Evolutionary conservation across 2,797 vertebrate species (phyloP).

Genomic region (Trachurus trachurus): DNA sequence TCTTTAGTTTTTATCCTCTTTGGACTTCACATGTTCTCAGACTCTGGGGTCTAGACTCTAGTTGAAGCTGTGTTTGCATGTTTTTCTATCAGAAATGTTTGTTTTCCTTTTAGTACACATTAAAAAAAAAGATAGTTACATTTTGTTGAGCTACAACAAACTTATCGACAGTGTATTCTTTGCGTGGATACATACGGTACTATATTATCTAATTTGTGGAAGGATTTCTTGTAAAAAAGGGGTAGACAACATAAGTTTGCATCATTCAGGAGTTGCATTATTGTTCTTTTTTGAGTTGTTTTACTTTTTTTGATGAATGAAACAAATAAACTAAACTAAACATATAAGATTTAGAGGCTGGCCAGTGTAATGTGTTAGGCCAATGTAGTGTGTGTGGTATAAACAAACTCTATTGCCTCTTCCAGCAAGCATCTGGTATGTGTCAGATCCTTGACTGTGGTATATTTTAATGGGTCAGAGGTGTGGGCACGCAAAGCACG

Average conservation of each 20-base stretch:
- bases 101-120: background rate
- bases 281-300: too few relatives aligned
- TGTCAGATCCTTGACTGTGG: slow-evolving; percentile 43
- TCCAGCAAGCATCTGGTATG: slow-evolving; percentile 45
- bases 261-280: too few relatives aligned
- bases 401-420: slow-evolving; percentile 44
- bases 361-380: slow-evolving; percentile 8
- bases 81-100: background rate
- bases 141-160: too few relatives aligned
- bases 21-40: too few relatives aligned
- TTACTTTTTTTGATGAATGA: too few relatives aligned
- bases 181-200: too few relatives aligned
- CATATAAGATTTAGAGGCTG: background rate
- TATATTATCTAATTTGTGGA: too few relatives aligned
- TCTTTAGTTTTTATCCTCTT: too few relatives aligned
- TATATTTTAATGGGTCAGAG: slow-evolving; percentile 40
- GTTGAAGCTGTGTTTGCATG: background rate
- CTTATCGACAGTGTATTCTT: background rate
- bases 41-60: too few relatives aligned
- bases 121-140: background rate
- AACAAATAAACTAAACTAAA: too few relatives aligned
- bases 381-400: slow-evolving; percentile 21
- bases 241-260: too few relatives aligned
- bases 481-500: slow-evolving; percentile 21
- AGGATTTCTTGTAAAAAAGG: too few relatives aligned